These are phyloP conservation scores for Tetragnatha versicolor DNA, from an alignment of 1,140 invertebrate genomes.

Conservation along the genomic window DNA sequence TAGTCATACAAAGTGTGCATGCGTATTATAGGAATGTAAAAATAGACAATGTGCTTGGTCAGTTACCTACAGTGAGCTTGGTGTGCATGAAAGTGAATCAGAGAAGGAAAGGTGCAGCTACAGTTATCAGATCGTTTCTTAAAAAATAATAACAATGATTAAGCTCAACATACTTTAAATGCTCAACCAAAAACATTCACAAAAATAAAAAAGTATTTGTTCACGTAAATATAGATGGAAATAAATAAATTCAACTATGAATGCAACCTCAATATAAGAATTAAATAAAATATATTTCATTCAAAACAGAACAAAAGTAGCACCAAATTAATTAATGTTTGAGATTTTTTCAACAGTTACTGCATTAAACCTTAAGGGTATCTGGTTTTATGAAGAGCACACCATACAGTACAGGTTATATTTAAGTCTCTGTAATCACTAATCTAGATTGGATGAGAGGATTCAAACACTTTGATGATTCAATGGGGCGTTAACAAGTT, in stretches of 20 bases:
- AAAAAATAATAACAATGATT: not conserved
- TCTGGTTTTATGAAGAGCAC: not conserved
- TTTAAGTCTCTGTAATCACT: constrained; percentile 1
- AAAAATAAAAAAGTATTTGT: too few species aligned
- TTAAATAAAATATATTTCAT: too few species aligned
- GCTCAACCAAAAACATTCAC: too few species aligned
- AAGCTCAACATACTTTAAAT: too few species aligned
- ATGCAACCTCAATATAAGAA: too few species aligned
- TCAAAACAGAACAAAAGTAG: too few species aligned
- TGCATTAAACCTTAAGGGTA: too few species aligned
- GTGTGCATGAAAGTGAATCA: not conserved
- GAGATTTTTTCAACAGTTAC: too few species aligned
- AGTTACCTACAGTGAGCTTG: constrained; percentile 18
- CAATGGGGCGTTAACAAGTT: constrained; percentile 14
- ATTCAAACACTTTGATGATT: constrained; percentile 43
- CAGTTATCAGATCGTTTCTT: not conserved
- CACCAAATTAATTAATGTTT: too few species aligned
- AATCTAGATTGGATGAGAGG: not conserved
- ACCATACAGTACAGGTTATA: constrained; percentile 25
- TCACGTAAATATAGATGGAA: too few species aligned
- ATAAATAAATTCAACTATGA: too few species aligned
- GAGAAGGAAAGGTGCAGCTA: not conserved
- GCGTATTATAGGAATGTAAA: constrained; percentile 39
- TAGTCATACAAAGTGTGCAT: constrained; percentile 46
- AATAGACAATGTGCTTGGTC: constrained; percentile 50